Percentiles rank a stretch among this genome's conserved stretches.
Evolutionary conservation across 1,140 invertebrate species (phyloP).

Genomic region (Drosophila watanabei): DNA sequence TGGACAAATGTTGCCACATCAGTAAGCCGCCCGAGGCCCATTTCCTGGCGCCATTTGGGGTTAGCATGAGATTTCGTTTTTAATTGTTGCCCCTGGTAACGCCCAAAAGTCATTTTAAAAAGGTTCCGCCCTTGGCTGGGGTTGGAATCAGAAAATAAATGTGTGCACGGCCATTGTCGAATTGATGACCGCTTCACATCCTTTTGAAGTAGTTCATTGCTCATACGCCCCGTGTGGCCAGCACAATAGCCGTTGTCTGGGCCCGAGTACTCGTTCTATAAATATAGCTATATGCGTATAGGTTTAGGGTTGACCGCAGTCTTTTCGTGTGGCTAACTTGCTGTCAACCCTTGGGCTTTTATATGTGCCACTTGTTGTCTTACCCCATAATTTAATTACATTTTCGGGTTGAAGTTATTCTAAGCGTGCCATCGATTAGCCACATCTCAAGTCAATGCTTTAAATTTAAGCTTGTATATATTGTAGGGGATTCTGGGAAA

Average conservation of each 20-base stretch:
- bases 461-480: not conserved
- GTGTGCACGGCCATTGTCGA: conserved; percentile 34
- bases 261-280: not conserved
- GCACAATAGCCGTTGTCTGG: conserved; percentile 7
- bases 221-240: conserved; percentile 24
- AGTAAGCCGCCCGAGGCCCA: conserved; percentile 34
- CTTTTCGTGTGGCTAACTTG: conserved; percentile 46
- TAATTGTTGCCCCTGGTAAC: conserved; percentile 64
- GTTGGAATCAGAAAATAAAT: conserved; percentile 13
- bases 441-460: not conserved
- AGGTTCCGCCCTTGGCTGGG: conserved; percentile 21
- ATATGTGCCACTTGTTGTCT: conserved; percentile 61
- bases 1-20: conserved; percentile 58
- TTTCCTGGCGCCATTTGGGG: conserved; percentile 25
- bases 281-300: not conserved
- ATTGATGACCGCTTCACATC: conserved; percentile 45
- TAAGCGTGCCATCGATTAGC: conserved; percentile 1
- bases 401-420: not conserved
- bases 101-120: conserved; percentile 39
- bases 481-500: not conserved
- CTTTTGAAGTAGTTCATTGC: conserved; percentile 51
- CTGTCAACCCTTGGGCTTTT: conserved; percentile 40
- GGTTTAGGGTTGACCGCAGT: conserved; percentile 16
- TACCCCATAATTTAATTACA: conserved; percentile 44
- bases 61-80: conserved; percentile 47